Base-by-base conservation (phyloP, 2,113 vertebrate species). In the Antennarius striatus region DNA sequence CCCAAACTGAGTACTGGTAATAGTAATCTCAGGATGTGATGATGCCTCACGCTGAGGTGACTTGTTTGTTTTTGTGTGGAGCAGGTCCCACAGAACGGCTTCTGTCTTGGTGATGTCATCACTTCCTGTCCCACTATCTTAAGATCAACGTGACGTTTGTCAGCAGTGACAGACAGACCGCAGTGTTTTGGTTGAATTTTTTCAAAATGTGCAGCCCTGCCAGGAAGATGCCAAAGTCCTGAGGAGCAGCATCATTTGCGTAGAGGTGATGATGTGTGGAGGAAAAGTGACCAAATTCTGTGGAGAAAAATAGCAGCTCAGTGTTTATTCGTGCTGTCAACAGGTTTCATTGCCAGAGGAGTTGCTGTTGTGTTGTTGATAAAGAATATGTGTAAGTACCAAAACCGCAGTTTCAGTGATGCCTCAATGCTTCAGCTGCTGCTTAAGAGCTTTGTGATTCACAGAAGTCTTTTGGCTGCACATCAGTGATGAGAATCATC, bases 111-210 rank as follows among this genome's bases (percentile, higher is more conserved):
- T 49, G 71, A 80, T 62, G 81, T 89, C 86, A 79, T 62, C n/a
- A 13, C 43, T 88, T 90, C 87, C 84, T 78, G 83, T 77, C 54
- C 53, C 15, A 10, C 28, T 16, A 32, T 28, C 57, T 17, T 22
- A 79, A 76, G 73, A 79, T 53, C 73, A 84, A 63, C 55, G 59
- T 48, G 32, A 17, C 17, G 1, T 39, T 22, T 46, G 66, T 47
- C 63, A 67, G 73, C 56, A 45, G 45, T 30, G 51, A 63, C 43
- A 48, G 12, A 42, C 28, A 65, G 9, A 57, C 58, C 42, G 15
- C 71, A 47, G 40, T 47, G 53, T 76, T 63, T 66, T 68, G 63
- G 36, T 74, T 80, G 45, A 39, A 42, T 22, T 4, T 14, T 69
- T 77, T 60, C 52, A 77, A 58, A 29, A 22, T 22, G 22, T 22